Evolutionary conservation across 2,888 invertebrate species (phyloP).

Genomic region (Polydrusus cervinus): DNA sequence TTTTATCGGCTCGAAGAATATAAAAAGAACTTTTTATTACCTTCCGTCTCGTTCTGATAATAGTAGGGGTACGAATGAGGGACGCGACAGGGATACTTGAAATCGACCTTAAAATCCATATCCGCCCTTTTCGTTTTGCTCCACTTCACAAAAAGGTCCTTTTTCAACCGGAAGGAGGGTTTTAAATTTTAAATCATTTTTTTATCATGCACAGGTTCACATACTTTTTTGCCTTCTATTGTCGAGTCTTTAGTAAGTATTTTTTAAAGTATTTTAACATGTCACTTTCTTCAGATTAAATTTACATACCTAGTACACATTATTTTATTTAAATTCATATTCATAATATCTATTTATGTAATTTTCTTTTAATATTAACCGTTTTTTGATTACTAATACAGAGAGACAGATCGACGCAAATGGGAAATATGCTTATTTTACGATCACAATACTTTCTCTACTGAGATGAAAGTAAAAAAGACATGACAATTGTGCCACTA

Average conservation of each 20-base stretch:
- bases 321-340: too few species aligned
- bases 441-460: too few species aligned
- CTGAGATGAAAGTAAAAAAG: too few species aligned
- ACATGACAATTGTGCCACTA: too few species aligned
- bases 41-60: slow-evolving; percentile 41
- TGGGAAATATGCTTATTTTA: too few species aligned
- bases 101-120: slow-evolving; percentile 52
- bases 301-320: too few species aligned
- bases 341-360: too few species aligned
- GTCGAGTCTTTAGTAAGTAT: not conserved
- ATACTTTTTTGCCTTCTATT: slow-evolving; percentile 7
- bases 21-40: slow-evolving; percentile 49
- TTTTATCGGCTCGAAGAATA: slow-evolving; percentile 41
- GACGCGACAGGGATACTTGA: slow-evolving; percentile 47
- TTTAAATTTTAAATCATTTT: slow-evolving; percentile 23
- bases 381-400: too few species aligned
- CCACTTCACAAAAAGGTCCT: slow-evolving; percentile 29
- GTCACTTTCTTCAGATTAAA: not conserved
- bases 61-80: slow-evolving; percentile 46
- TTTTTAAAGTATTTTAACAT: not conserved
- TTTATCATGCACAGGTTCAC: slow-evolving; percentile 14
- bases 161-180: not conserved
- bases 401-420: too few species aligned
- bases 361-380: too few species aligned
- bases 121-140: slow-evolving; percentile 16